Percentiles rank a stretch among this genome's conserved stretches.
Conservation (phyloP, 2,797 vertebrate genomes). For the Acomys russatus region DNA sequence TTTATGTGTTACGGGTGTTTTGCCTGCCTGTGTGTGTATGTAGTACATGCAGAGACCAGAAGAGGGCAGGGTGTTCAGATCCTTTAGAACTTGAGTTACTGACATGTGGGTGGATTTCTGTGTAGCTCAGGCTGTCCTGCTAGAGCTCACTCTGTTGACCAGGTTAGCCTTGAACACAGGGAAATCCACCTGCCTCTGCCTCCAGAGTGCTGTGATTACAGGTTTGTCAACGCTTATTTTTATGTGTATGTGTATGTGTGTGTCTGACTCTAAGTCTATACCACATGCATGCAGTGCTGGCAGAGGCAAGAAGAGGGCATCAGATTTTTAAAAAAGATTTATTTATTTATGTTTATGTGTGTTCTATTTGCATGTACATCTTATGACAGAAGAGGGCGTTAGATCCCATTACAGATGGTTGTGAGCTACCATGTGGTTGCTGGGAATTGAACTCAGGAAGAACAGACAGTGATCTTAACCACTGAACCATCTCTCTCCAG, state of each 20-base stretch:
- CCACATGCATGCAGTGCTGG: neutral
- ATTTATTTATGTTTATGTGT: too few relatives aligned
- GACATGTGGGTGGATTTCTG: too few relatives aligned
- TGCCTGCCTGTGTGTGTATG: neutral
- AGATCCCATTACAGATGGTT: neutral
- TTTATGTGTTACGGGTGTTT: neutral
- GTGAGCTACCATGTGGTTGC: neutral
- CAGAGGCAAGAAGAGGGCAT: neutral
- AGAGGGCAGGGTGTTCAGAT: neutral
- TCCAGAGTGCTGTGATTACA: neutral
- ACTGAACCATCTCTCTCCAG: neutral
- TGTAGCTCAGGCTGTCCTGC: too few relatives aligned
- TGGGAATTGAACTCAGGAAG: neutral
- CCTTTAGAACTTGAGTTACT: neutral
- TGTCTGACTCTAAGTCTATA: neutral
- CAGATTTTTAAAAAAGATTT: neutral
- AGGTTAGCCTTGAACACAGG: too few relatives aligned
- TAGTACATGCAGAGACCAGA: neutral
- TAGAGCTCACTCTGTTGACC: too few relatives aligned
- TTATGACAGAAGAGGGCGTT: too few relatives aligned
- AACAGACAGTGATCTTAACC: neutral
- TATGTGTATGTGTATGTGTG: neutral
- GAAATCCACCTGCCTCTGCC: too few relatives aligned
- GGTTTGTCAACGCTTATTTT: neutral
- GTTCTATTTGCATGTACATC: too few relatives aligned